A percentile compares a stretch with the other conserved stretches of the same genome.
Conservation (phyloP, 2,888 invertebrate species). For the Lymantria monacha region DNA sequence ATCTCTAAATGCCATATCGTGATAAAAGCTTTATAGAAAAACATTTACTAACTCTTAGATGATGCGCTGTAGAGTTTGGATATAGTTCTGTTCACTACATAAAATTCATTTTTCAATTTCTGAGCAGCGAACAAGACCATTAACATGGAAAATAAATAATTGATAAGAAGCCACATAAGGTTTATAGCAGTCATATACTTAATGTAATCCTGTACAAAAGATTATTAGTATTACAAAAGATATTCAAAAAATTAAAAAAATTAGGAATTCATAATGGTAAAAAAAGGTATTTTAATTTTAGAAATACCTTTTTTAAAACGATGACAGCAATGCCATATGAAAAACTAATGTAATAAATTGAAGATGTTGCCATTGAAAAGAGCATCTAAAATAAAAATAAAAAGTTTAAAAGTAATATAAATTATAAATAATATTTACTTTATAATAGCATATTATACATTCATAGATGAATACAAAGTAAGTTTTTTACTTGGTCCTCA, state of each 20-base stretch:
- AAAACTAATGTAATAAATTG: not conserved
- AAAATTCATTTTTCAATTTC: not conserved
- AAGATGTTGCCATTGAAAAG: not conserved
- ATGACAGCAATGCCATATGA: not conserved
- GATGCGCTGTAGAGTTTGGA: not conserved
- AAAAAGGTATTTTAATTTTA: too few species aligned
- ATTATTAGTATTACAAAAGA: too few species aligned
- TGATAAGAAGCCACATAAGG: not conserved
- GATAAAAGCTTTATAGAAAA: too few species aligned
- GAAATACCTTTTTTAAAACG: not conserved
- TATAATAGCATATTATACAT: too few species aligned
- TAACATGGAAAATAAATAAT: not conserved
- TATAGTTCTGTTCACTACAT: not conserved
- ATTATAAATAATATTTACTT: too few species aligned
- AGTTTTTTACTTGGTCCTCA: not conserved
- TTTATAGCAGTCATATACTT: not conserved
- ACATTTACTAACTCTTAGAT: not conserved
- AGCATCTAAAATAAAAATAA: not conserved
- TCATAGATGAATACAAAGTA: not conserved
- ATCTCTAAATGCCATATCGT: too few species aligned
- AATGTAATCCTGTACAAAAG: not conserved
- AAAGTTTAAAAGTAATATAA: not conserved
- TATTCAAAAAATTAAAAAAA: too few species aligned
- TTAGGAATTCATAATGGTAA: too few species aligned
- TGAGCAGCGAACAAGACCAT: not conserved